Evolutionary conservation across 2,888 invertebrate genomes (phyloP).

Genomic region (Alloplasta piceator): DNA sequence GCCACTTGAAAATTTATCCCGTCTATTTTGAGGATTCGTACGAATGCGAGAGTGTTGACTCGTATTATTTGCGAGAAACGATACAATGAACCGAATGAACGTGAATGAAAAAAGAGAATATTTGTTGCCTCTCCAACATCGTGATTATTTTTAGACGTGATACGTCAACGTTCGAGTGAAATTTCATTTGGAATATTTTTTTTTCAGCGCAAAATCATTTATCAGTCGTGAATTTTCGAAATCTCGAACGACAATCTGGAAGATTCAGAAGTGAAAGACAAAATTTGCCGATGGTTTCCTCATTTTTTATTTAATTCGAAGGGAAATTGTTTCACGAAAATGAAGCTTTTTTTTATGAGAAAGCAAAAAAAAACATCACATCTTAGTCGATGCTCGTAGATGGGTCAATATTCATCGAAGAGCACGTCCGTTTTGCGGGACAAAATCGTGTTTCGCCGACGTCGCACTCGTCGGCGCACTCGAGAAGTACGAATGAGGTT

Average conservation of each 20-base stretch:
- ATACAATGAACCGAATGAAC: slow-evolving; percentile 6
- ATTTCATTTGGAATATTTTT: slow-evolving; percentile 27
- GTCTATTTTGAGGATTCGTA: not conserved
- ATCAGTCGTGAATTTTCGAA: slow-evolving; percentile 7
- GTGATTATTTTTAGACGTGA: slow-evolving; percentile 38
- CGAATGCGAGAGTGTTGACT: not conserved
- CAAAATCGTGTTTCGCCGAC: slow-evolving; percentile 42
- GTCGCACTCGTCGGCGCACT: slow-evolving; percentile 49
- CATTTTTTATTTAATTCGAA: not conserved
- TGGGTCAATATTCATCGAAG: slow-evolving; percentile 46
- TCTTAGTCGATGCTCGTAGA: slow-evolving; percentile 22
- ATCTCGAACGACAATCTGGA: not conserved
- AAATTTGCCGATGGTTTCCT: not conserved
- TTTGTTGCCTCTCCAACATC: not conserved
- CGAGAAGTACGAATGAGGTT: slow-evolving; percentile 39
- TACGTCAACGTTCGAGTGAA: slow-evolving; percentile 27
- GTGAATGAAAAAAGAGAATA: slow-evolving; percentile 4
- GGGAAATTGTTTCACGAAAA: not conserved
- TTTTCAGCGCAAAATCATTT: slow-evolving; percentile 23
- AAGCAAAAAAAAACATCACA: not conserved
- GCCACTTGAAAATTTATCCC: not conserved
- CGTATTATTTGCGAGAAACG: not conserved
- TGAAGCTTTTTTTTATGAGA: not conserved
- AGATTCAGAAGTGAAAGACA: not conserved
- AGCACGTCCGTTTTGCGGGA: slow-evolving; percentile 36